A percentile compares a stretch with the other conserved stretches of the same genome.
These are phyloP conservation scores for Tapirus indicus DNA, from an alignment of 2,797 vertebrate species.

Conservation along the genomic window DNA sequence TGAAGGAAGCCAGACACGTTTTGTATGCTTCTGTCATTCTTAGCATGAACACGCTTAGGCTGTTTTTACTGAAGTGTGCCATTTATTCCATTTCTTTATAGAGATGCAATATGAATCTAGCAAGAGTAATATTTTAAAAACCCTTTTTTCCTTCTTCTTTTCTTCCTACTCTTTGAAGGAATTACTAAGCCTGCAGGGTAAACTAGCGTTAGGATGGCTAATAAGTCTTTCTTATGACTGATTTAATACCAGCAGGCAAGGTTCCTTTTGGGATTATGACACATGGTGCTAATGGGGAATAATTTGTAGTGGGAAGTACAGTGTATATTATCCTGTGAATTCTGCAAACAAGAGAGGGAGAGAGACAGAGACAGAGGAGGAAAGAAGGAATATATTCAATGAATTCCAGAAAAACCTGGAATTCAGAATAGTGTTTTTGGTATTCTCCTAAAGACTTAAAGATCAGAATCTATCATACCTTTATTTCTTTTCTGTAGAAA, in stretches of 20 bases:
- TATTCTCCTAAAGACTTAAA: background rate
- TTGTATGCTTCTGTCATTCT: background rate
- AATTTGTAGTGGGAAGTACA: background rate
- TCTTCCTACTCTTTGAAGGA: background rate
- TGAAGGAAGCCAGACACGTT: background rate
- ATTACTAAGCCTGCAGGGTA: background rate
- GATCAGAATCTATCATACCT: background rate
- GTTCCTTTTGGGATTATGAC: background rate
- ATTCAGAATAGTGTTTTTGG: background rate
- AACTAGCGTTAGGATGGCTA: background rate
- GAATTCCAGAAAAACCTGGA: background rate
- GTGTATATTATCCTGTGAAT: background rate
- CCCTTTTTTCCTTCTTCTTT: background rate
- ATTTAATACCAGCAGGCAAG: background rate
- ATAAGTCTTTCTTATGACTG: background rate
- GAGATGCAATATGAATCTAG: background rate
- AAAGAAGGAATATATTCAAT: background rate
- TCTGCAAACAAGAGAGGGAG: background rate
- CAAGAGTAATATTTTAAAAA: constrained; percentile 7
- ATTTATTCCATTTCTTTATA: background rate
- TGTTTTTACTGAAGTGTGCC: background rate
- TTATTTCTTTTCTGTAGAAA: background rate
- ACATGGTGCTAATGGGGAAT: background rate
- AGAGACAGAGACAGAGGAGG: background rate
- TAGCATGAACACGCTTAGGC: background rate